phyloP scores from a whole-genome alignment of 1,140 invertebrate species.

The Gryon sp. region DNA sequence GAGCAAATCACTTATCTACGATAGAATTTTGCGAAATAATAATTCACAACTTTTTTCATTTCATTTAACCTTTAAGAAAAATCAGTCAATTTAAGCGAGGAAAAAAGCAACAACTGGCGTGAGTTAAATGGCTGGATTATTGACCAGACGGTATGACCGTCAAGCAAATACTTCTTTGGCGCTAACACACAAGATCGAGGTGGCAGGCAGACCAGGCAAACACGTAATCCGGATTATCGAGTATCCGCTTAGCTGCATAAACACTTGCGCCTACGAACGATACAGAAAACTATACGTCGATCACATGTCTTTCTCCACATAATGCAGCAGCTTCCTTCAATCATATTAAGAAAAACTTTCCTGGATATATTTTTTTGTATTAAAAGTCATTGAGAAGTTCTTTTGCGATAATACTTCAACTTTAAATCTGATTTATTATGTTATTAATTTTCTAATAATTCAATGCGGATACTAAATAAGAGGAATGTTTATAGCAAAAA shows the following conservation, averaged over 20 bases:
- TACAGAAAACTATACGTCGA: constrained; percentile 69
- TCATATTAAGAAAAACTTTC: background rate
- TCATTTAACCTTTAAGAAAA: too few species aligned
- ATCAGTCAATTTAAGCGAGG: background rate
- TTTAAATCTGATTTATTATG: too few species aligned
- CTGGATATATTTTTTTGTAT: too few species aligned
- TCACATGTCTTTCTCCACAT: constrained; percentile 29
- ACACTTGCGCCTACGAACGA: constrained; percentile 75
- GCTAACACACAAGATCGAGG: constrained; percentile 72
- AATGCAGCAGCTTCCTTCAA: constrained; percentile 30
- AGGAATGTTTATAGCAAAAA: too few species aligned
- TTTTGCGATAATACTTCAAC: too few species aligned
- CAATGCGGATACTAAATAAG: too few species aligned
- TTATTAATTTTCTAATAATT: too few species aligned
- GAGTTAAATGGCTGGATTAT: constrained; percentile 68
- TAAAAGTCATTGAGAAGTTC: too few species aligned
- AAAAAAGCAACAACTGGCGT: constrained; percentile 27
- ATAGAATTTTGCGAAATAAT: too few species aligned
- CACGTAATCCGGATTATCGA: constrained; percentile 79
- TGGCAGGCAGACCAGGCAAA: constrained; percentile 74
- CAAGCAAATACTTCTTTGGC: constrained; percentile 74
- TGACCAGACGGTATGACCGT: constrained; percentile 71
- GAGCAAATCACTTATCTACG: too few species aligned
- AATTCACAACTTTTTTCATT: too few species aligned
- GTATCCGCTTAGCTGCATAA: constrained; percentile 78